Conservation (phyloP, 1,140 invertebrate genomes). For the Laupala kohalensis region DNA sequence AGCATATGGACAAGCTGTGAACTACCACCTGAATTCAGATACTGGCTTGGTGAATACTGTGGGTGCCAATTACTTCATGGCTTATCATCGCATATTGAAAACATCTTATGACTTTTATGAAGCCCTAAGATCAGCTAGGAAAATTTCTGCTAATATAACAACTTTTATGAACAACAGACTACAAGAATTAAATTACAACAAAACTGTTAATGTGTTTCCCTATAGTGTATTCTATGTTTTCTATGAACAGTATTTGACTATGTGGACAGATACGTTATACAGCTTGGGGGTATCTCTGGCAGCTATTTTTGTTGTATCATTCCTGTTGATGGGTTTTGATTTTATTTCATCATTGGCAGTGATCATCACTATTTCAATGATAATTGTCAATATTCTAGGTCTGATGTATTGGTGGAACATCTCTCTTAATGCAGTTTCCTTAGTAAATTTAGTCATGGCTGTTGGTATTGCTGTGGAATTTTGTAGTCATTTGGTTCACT, state of each 20-base stretch:
- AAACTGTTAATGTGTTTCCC: slow-evolving; percentile 75
- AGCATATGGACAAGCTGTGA: slow-evolving; percentile 44
- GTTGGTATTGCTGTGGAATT: slow-evolving; percentile 98
- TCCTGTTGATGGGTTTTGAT: slow-evolving; percentile 87
- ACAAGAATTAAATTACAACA: slow-evolving; percentile 28
- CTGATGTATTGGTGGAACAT: slow-evolving; percentile 97
- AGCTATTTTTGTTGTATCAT: slow-evolving; percentile 89
- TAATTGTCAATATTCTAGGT: slow-evolving; percentile 81
- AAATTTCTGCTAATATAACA: slow-evolving; percentile 71
- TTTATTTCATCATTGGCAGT: slow-evolving; percentile 79
- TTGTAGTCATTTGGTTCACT: slow-evolving; percentile 91
- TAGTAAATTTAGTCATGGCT: slow-evolving; percentile 98
- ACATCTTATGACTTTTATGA: slow-evolving; percentile 84
- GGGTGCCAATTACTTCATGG: slow-evolving; percentile 78
- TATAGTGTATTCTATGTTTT: slow-evolving; percentile 98
- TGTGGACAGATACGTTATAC: slow-evolving; percentile 80
- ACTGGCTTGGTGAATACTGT: slow-evolving; percentile 24
- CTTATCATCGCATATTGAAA: slow-evolving; percentile 90
- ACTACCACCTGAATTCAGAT: slow-evolving; percentile 14
- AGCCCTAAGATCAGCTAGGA: slow-evolving; percentile 67
- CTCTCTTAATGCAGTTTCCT: slow-evolving; percentile 87
- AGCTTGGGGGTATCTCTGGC: slow-evolving; percentile 76
- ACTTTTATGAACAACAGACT: slow-evolving; percentile 51
- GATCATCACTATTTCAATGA: slow-evolving; percentile 85
- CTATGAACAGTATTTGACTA: slow-evolving; percentile 97